These are phyloP conservation scores for Acridotheres tristis DNA, from an alignment of 2,797 vertebrate species.

Conservation along the genomic window DNA sequence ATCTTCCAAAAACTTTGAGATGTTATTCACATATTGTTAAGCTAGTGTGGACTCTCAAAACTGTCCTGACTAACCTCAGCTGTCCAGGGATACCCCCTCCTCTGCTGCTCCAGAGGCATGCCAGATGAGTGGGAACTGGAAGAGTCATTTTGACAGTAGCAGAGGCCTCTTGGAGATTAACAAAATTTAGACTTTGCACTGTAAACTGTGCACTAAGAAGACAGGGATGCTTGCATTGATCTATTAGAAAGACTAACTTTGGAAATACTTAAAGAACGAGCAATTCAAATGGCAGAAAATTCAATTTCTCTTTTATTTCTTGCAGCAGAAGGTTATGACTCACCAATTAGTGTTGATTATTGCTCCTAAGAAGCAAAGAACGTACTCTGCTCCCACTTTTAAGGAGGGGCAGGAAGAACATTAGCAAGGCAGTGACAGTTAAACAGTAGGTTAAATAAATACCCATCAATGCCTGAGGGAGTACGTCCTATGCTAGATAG, in stretches of 20 bases:
- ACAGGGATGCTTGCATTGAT: not conserved
- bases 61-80: no score
- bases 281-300: not conserved
- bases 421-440: constrained; percentile 2
- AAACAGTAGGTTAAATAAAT: constrained; percentile 27
- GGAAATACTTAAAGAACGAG: not conserved
- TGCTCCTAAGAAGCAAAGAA: not conserved
- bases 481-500: not conserved
- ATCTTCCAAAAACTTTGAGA: not conserved
- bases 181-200: not conserved
- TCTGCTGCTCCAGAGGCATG: not conserved
- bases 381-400: not conserved
- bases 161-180: not conserved
- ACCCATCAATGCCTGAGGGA: not conserved
- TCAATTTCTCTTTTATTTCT: not conserved
- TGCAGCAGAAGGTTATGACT: not conserved
- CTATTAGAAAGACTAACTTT: not conserved
- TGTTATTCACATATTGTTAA: not conserved
- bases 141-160: not conserved
- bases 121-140: not conserved
- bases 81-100: not conserved
- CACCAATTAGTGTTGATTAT: not conserved
- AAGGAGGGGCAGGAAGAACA: not conserved
- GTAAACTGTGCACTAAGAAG: not conserved
- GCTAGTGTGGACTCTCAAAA: not conserved